A percentile compares a stretch with the other conserved stretches of the same genome.
phyloP scores from a whole-genome alignment of 1,140 invertebrate species.

The Delia radicum region DNA sequence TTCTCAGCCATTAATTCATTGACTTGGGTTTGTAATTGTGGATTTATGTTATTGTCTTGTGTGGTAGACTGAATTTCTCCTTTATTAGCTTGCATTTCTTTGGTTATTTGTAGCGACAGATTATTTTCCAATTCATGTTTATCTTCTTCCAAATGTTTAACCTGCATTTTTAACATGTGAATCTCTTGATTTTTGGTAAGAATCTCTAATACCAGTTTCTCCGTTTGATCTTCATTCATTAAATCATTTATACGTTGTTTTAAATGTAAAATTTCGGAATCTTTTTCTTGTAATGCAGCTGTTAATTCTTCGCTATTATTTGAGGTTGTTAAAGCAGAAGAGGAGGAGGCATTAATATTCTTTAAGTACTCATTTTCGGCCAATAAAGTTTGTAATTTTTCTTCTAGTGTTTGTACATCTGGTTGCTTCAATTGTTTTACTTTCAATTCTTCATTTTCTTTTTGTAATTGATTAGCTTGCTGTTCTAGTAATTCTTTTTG shows the following conservation, averaged over 20 bases:
- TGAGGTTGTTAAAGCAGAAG: not conserved
- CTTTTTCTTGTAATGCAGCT: constrained; percentile 45
- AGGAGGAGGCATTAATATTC: not conserved
- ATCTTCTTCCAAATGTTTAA: constrained; percentile 44
- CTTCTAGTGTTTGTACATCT: not conserved
- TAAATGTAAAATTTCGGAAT: constrained; percentile 54
- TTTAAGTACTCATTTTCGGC: constrained; percentile 6
- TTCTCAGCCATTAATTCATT: constrained; percentile 40
- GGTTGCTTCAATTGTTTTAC: not conserved
- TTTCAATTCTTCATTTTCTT: constrained; percentile 36
- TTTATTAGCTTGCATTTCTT: constrained; percentile 31
- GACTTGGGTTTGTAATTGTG: constrained; percentile 32
- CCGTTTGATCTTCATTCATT: constrained; percentile 53
- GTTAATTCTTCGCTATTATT: constrained; percentile 35
- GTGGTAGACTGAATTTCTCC: constrained; percentile 28
- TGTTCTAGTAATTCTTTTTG: not conserved
- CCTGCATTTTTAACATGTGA: constrained; percentile 41
- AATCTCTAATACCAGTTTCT: constrained; percentile 50
- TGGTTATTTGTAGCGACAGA: constrained; percentile 26
- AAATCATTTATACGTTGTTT: constrained; percentile 56
- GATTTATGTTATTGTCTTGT: not conserved
- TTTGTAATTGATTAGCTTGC: not conserved
- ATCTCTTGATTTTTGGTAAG: constrained; percentile 54
- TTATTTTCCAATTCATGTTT: constrained; percentile 33
- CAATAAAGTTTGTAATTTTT: not conserved